phyloP scores from a whole-genome alignment of 2,113 vertebrate species.

The Marcusenius ussheri region DNA sequence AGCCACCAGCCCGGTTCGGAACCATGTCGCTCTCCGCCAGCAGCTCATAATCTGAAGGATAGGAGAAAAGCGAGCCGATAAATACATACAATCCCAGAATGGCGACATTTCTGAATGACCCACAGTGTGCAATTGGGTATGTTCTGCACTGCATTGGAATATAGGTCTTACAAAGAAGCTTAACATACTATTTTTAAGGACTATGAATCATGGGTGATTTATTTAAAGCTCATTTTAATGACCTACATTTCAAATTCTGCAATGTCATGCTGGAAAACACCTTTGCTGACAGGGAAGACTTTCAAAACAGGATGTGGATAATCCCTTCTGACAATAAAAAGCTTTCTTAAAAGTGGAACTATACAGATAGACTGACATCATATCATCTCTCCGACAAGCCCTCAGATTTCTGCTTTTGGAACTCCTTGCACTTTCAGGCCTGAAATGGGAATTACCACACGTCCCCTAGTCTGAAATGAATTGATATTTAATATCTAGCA shows the following conservation, averaged over 20 bases:
- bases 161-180: not conserved
- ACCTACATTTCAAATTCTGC: not conserved
- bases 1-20: conserved; percentile 65
- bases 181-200: not conserved
- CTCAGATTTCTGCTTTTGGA: not conserved
- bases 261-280: not conserved
- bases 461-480: not conserved
- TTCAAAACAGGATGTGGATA: not conserved
- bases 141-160: not conserved
- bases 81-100: not conserved
- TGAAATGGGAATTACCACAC: not conserved
- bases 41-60: conserved; percentile 80
- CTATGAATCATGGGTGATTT: not conserved
- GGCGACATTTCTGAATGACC: not conserved
- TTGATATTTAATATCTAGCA: not conserved
- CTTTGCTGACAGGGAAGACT: not conserved
- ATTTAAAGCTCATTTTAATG: not conserved
- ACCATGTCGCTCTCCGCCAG: conserved; percentile 86
- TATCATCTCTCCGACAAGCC: not conserved
- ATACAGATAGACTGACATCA: not conserved
- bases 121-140: not conserved
- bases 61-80: not conserved
- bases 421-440: not conserved
- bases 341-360: not conserved
- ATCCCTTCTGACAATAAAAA: not conserved